Percentiles rank a stretch among this genome's conserved stretches.
These are phyloP conservation scores for Melanostoma scalare DNA, from an alignment of 2,888 invertebrate genomes.

Conservation along the genomic window DNA sequence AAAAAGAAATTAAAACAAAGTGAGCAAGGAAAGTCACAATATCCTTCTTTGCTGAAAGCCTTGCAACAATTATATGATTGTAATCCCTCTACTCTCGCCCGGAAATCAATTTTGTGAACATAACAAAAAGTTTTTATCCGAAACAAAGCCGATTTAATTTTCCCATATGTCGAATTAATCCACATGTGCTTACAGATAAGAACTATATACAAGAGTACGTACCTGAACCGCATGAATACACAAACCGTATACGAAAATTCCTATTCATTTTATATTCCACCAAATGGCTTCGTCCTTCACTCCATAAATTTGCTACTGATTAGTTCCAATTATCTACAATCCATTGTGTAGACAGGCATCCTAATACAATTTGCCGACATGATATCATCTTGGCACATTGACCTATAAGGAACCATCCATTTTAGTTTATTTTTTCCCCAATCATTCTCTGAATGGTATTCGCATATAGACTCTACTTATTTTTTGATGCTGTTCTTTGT, in stretches of 20 bases:
- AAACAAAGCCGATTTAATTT: too few species aligned
- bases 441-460: conserved; percentile 16
- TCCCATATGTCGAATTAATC: too few species aligned
- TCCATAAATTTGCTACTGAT: conserved; percentile 68
- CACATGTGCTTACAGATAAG: too few species aligned
- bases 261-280: conserved; percentile 32
- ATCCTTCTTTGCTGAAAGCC: too few species aligned
- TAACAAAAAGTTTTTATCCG: too few species aligned
- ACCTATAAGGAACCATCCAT: conserved; percentile 64
- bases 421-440: conserved; percentile 26
- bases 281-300: conserved; percentile 57
- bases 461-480: neutral
- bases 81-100: too few species aligned
- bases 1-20: too few species aligned
- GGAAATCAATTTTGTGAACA: too few species aligned
- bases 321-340: conserved; percentile 70
- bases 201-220: too few species aligned
- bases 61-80: too few species aligned
- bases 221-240: too few species aligned
- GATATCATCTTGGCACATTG: conserved; percentile 64
- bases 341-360: conserved; percentile 65
- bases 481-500: neutral
- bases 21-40: too few species aligned
- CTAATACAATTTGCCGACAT: conserved; percentile 48
- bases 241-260: neutral